phyloP scores from a whole-genome alignment of 2,797 vertebrate species.

The Eulemur mongoz region DNA sequence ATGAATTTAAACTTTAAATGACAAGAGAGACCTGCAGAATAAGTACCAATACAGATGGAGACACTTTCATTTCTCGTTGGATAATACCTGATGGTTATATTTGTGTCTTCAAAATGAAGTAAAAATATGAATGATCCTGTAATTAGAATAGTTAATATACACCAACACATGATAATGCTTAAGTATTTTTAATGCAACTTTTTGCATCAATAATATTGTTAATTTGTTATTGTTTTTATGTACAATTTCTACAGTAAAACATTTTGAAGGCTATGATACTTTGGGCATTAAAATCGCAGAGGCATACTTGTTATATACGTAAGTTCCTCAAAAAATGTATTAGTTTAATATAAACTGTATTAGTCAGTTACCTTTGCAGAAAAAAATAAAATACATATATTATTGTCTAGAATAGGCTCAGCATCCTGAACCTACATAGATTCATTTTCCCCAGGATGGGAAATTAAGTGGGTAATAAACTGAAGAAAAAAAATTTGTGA shows the following conservation, averaged over 20 bases:
- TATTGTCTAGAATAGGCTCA: not conserved
- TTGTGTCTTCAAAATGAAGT: conserved; percentile 49
- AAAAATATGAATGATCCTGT: not conserved
- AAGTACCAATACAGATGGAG: not conserved
- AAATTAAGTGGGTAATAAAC: not conserved
- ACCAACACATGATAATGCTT: not conserved
- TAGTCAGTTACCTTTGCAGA: not conserved
- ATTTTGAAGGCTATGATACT: not conserved
- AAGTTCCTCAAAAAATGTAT: not conserved
- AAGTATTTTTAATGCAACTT: conserved; percentile 46
- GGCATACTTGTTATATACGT: not conserved
- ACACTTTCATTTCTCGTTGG: conserved; percentile 14
- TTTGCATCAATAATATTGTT: conserved; percentile 38
- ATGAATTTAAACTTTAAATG: conserved; percentile 43
- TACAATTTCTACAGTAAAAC: conserved; percentile 3
- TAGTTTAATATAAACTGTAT: not conserved
- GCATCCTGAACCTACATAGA: not conserved
- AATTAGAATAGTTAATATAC: not conserved
- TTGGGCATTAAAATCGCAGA: not conserved
- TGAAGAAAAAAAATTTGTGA: not conserved
- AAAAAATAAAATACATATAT: not conserved
- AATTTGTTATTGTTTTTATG: conserved; percentile 31
- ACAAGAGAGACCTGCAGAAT: not conserved
- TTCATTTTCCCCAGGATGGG: not conserved
- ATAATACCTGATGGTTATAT: not conserved